A percentile compares a stretch with the other conserved stretches of the same genome.
phyloP scores from a whole-genome alignment of 2,888 invertebrate species.

The Augiades crinisus region DNA sequence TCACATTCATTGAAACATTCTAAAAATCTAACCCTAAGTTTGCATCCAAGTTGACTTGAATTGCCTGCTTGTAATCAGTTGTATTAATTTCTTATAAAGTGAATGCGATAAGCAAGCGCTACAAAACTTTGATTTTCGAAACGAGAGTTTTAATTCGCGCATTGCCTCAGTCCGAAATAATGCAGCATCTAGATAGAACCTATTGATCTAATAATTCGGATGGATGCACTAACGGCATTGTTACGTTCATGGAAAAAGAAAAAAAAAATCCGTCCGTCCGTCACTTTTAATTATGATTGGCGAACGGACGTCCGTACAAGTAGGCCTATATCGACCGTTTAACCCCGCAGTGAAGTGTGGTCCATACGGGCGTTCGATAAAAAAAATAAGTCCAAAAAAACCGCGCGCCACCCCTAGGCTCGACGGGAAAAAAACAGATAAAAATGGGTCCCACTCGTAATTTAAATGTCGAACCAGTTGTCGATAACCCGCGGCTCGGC shows the following conservation, averaged over 20 bases:
- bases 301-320: slow-evolving; percentile 34
- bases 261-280: slow-evolving; percentile 5
- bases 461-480: slow-evolving; percentile 75
- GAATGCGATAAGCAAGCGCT: too few species aligned
- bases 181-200: neutral
- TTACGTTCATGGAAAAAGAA: slow-evolving; percentile 6
- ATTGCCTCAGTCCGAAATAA: too few species aligned
- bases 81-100: too few species aligned
- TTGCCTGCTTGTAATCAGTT: too few species aligned
- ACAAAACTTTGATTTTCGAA: too few species aligned
- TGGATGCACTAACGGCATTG: slow-evolving; percentile 25
- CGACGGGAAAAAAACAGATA: slow-evolving; percentile 69
- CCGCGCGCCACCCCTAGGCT: slow-evolving; percentile 71
- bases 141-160: too few species aligned
- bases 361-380: slow-evolving; percentile 50
- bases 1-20: too few species aligned
- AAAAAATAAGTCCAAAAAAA: slow-evolving; percentile 59
- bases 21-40: too few species aligned
- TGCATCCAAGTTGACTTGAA: too few species aligned
- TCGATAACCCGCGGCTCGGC: slow-evolving; percentile 57
- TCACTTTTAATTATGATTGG: slow-evolving; percentile 28
- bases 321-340: slow-evolving; percentile 59
- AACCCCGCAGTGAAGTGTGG: slow-evolving; percentile 61
- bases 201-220: slow-evolving; percentile 15
- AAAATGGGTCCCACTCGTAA: slow-evolving; percentile 72